These are phyloP conservation scores for Cuniculus paca DNA, from an alignment of 2,797 vertebrate species.

Conservation along the genomic window DNA sequence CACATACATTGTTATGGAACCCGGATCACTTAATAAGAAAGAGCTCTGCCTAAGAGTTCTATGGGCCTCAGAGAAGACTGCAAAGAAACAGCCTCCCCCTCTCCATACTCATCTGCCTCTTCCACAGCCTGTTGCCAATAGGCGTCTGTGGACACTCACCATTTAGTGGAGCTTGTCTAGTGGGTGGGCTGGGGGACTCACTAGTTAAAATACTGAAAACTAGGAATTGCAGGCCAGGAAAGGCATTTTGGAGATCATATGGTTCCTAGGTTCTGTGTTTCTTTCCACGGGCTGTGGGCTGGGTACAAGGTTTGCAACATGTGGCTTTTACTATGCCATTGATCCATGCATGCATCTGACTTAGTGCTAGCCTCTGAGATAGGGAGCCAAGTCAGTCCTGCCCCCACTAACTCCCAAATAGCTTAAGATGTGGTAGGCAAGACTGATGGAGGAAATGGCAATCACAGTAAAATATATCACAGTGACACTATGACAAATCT, in stretches of 20 bases:
- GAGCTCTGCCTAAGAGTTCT: background rate
- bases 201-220: slow-evolving; percentile 44
- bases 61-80: background rate
- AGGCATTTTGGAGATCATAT: slow-evolving; percentile 27
- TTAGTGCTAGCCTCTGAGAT: background rate
- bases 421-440: background rate
- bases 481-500: background rate
- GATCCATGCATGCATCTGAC: background rate
- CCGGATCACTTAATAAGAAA: background rate
- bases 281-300: background rate
- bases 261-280: background rate
- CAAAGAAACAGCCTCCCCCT: background rate
- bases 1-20: background rate
- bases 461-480: background rate
- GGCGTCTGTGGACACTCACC: background rate
- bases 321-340: background rate
- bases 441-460: background rate
- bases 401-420: background rate
- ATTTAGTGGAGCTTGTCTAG: background rate
- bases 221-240: background rate
- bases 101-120: background rate
- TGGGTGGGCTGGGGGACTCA: background rate
- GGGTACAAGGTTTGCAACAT: background rate
- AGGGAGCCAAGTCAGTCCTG: background rate
- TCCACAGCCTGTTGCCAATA: background rate